Conservation (phyloP, 2,888 invertebrate species). For the Malthinus seriepunctatus region DNA sequence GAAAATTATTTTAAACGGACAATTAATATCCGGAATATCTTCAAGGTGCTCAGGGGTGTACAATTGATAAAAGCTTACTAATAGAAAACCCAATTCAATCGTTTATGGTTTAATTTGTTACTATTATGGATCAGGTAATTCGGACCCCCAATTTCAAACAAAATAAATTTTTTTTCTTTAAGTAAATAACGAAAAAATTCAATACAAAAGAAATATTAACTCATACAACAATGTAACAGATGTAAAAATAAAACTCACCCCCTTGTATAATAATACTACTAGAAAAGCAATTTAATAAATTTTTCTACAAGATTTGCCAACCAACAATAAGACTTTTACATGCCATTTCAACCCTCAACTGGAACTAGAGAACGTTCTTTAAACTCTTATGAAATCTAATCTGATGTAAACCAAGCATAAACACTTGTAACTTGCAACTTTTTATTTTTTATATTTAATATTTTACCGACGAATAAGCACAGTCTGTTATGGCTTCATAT, state of each 20-base stretch:
- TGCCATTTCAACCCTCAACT: conserved; percentile 3
- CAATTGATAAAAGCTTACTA: no score
- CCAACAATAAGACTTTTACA: neutral
- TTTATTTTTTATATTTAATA: conserved; percentile 31
- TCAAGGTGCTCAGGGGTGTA: no score
- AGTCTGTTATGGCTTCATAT: conserved; percentile 33
- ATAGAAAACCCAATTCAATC: no score
- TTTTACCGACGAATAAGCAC: conserved; percentile 32
- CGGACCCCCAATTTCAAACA: no score
- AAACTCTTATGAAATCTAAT: conserved; percentile 16
- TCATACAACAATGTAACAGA: neutral
- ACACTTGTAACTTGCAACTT: conserved; percentile 28
- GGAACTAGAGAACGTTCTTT: neutral
- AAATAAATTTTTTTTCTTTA: no score
- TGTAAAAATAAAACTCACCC: conserved; percentile 11
- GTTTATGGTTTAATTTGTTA: no score
- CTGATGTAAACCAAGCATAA: conserved; percentile 23
- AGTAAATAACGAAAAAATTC: no score
- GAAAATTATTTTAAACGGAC: no score
- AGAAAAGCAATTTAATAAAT: conserved; percentile 6
- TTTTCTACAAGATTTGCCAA: conserved; percentile 4
- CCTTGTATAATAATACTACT: neutral
- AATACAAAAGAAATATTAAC: no score
- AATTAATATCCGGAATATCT: no score
- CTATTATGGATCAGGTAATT: no score